A percentile compares a stretch with the other conserved stretches of the same genome.
Conservation (phyloP, 2,797 vertebrate species). For the Sebastes minor region DNA sequence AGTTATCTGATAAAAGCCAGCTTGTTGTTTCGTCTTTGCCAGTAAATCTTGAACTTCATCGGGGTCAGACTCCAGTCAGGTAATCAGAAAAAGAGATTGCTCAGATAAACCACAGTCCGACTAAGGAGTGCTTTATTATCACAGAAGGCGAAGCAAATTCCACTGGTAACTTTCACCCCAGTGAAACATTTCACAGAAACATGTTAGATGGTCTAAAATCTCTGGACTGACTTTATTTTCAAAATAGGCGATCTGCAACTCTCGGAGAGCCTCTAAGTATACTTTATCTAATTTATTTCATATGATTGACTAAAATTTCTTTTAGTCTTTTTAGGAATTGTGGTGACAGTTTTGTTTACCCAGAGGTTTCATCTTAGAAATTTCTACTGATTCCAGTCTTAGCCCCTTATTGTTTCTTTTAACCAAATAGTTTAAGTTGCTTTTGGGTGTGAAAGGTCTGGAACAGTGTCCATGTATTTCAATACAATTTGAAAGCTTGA, state of each 20-base stretch:
- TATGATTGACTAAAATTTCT: background rate
- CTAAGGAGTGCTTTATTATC: constrained; percentile 5
- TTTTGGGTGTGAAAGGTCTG: background rate
- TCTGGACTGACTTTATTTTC: background rate
- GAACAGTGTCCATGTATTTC: background rate
- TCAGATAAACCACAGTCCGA: constrained; percentile 1
- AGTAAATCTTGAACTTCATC: background rate
- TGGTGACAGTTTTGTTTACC: constrained; percentile 5
- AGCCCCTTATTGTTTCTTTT: background rate
- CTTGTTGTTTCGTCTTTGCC: constrained; percentile 4
- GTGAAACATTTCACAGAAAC: constrained; percentile 44
- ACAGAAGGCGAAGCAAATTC: background rate
- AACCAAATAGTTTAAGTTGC: background rate
- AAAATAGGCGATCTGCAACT: background rate
- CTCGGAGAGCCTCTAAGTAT: background rate
- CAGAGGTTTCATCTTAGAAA: background rate
- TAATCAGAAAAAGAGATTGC: constrained; percentile 10
- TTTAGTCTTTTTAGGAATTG: background rate
- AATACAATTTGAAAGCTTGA: background rate
- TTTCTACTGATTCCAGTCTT: background rate
- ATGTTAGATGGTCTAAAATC: background rate
- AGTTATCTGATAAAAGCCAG: constrained; percentile 42
- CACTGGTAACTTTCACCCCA: background rate
- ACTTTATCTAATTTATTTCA: background rate
- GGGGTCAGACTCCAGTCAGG: constrained; percentile 4